Conservation (phyloP, 2,888 invertebrate genomes). For the Lacanobia wlatinum region DNA sequence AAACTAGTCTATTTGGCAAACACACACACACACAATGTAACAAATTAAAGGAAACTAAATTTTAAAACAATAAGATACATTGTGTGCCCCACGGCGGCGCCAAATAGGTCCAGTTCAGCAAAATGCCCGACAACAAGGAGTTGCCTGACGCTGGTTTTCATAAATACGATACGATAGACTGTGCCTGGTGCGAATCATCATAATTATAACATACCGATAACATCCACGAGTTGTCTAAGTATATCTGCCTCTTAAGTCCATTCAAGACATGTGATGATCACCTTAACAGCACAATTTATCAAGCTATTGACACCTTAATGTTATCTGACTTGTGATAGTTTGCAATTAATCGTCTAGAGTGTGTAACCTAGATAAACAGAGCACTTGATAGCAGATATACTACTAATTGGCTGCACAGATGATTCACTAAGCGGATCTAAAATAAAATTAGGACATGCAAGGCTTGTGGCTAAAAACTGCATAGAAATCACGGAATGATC, state of each 20-base stretch:
- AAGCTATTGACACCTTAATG: conserved; percentile 12
- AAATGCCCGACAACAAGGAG: too few relatives aligned
- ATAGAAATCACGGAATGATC: neutral
- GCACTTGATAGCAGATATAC: conserved; percentile 20
- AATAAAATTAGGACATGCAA: neutral
- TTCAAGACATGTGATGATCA: neutral
- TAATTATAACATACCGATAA: neutral
- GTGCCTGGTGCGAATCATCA: too few relatives aligned
- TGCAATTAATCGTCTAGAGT: conserved; percentile 35
- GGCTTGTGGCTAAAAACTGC: neutral
- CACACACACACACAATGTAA: too few relatives aligned
- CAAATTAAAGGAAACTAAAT: too few relatives aligned
- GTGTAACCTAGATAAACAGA: conserved; percentile 38
- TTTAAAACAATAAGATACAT: too few relatives aligned
- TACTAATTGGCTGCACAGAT: conserved; percentile 19
- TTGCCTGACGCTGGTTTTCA: too few relatives aligned
- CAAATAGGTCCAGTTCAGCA: too few relatives aligned
- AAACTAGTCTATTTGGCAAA: too few relatives aligned
- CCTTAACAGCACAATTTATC: neutral
- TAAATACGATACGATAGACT: too few relatives aligned
- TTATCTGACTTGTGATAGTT: conserved; percentile 6
- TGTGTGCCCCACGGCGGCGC: too few relatives aligned
- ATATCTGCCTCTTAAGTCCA: neutral
- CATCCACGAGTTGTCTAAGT: neutral
- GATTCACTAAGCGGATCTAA: conserved; percentile 10